Conservation (phyloP, 2,888 invertebrate genomes). For the Caenorhabditis drosophilae region DNA sequence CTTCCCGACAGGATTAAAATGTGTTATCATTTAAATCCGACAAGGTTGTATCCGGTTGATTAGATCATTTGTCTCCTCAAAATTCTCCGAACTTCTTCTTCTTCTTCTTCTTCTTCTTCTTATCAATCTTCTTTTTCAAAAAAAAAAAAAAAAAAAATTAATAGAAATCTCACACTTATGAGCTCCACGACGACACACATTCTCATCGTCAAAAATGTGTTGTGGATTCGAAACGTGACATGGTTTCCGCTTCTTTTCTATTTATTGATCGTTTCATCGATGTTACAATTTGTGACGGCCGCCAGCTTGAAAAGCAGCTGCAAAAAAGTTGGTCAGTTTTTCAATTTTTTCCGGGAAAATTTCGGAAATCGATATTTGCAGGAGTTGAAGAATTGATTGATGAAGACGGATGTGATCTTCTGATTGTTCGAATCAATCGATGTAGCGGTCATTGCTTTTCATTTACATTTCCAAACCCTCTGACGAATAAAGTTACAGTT, state of each 20-base stretch:
- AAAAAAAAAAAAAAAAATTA: no score
- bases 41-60: no score
- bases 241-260: slow-evolving; percentile 15
- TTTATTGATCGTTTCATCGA: slow-evolving; percentile 9
- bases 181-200: slow-evolving; percentile 22
- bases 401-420: slow-evolving; percentile 58
- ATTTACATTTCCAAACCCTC: slow-evolving; percentile 55
- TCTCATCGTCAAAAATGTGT: background rate
- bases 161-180: slow-evolving; percentile 23
- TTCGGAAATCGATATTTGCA: slow-evolving; percentile 32
- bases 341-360: slow-evolving; percentile 4
- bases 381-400: slow-evolving; percentile 59
- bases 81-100: no score
- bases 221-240: slow-evolving; percentile 1
- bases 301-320: slow-evolving; percentile 31
- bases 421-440: slow-evolving; percentile 58
- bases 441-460: slow-evolving; percentile 59
- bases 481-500: slow-evolving; percentile 40
- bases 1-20: no score
- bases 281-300: slow-evolving; percentile 21
- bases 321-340: slow-evolving; percentile 45
- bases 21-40: no score
- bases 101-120: no score
- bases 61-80: no score
- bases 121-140: no score